These are phyloP conservation scores for Drosophila parvula DNA, from an alignment of 1,140 invertebrate genomes.

Conservation along the genomic window DNA sequence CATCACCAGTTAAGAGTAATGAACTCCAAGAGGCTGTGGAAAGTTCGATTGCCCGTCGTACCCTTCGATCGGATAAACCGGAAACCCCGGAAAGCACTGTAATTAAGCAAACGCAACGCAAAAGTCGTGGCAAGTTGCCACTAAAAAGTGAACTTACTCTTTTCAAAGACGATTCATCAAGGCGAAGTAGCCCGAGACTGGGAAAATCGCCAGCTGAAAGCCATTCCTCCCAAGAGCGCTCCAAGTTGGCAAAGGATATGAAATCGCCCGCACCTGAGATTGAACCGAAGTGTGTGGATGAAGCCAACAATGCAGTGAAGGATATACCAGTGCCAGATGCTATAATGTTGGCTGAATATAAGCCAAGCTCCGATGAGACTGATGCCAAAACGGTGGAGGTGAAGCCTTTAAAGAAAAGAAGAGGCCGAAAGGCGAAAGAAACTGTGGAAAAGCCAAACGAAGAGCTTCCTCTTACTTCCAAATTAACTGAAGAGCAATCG, in stretches of 20 bases:
- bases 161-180: neutral
- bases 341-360: neutral
- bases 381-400: neutral
- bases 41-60: constrained; percentile 2
- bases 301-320: neutral
- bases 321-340: neutral
- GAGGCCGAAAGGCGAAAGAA: neutral
- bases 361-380: constrained; percentile 5
- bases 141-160: constrained; percentile 3
- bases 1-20: neutral
- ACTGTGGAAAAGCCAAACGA: neutral
- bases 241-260: neutral
- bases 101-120: neutral
- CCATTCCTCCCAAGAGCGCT: constrained; percentile 24
- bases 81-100: neutral
- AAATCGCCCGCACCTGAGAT: neutral
- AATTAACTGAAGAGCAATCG: constrained; percentile 8
- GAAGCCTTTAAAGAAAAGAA: neutral
- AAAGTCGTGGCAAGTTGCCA: constrained; percentile 25
- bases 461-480: neutral
- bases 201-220: constrained; percentile 29
- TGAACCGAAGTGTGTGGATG: neutral
- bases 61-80: constrained; percentile 16
- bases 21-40: neutral
- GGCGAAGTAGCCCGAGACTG: constrained; percentile 42